A percentile compares a stretch with the other conserved stretches of the same genome.
These are phyloP conservation scores for Diorhabda carinulata DNA, from an alignment of 1,140 invertebrate species.

Conservation along the genomic window DNA sequence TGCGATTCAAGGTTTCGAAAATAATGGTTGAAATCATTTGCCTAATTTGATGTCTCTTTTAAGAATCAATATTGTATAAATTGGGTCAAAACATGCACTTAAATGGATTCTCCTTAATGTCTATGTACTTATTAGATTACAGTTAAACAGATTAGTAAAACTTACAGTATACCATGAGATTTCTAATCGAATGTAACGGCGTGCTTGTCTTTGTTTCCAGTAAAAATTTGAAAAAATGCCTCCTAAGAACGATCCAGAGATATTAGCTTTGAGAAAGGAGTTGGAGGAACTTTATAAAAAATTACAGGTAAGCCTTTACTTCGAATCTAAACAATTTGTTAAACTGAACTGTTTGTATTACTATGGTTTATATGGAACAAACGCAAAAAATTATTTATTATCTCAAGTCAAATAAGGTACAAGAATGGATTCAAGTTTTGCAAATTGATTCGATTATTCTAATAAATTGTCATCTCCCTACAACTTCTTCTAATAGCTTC, in stretches of 20 bases:
- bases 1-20: too few relatives aligned
- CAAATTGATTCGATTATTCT: too few relatives aligned
- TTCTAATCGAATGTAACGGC: background rate
- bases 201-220: constrained; percentile 3
- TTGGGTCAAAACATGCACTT: constrained; percentile 18
- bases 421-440: too few relatives aligned
- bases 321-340: background rate
- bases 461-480: too few relatives aligned
- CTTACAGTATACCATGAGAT: constrained; percentile 12
- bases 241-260: constrained; percentile 77
- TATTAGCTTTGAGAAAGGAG: constrained; percentile 69
- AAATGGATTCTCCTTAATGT: constrained; percentile 9
- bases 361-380: too few relatives aligned
- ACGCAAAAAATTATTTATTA: too few relatives aligned
- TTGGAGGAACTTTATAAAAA: constrained; percentile 70
- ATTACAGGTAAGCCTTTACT: constrained; percentile 57
- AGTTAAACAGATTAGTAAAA: constrained; percentile 10
- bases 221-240: constrained; percentile 47
- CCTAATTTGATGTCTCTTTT: background rate
- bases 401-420: too few relatives aligned
- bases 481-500: too few relatives aligned
- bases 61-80: constrained; percentile 12
- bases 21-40: too few relatives aligned
- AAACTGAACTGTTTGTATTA: too few relatives aligned
- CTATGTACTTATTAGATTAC: constrained; percentile 13